Evolutionary conservation across 1,140 invertebrate species (phyloP).

Genomic region (Harlomillsia oculata): DNA sequence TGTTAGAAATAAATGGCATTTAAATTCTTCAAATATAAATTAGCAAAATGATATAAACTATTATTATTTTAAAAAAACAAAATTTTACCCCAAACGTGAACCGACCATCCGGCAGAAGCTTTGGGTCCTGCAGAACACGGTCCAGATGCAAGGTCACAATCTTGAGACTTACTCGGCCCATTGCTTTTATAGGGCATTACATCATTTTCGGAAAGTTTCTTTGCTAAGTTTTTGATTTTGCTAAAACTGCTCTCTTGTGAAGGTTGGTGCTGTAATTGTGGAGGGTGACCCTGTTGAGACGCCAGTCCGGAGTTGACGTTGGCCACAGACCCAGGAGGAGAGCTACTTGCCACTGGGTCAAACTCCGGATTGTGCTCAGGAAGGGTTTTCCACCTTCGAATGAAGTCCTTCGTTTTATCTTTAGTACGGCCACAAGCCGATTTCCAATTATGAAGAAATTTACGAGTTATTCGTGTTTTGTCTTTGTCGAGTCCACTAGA

Average conservation of each 20-base stretch:
- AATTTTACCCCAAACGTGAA: slow-evolving; percentile 36
- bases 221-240: slow-evolving; percentile 1
- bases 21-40: too few relatives aligned
- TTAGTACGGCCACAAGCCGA: slow-evolving; percentile 34
- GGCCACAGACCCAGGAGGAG: background rate
- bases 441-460: slow-evolving; percentile 34
- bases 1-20: too few relatives aligned
- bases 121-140: too few relatives aligned
- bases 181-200: background rate
- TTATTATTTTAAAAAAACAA: too few relatives aligned
- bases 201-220: slow-evolving; percentile 20
- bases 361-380: slow-evolving; percentile 35
- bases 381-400: slow-evolving; percentile 34
- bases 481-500: slow-evolving; percentile 22
- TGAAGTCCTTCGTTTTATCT: slow-evolving; percentile 34
- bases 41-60: too few relatives aligned
- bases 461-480: slow-evolving; percentile 23
- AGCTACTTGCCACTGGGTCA: slow-evolving; percentile 5
- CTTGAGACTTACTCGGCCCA: too few relatives aligned
- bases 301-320: background rate
- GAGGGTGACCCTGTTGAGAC: slow-evolving; percentile 1
- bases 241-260: background rate
- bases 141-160: too few relatives aligned
- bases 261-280: too few relatives aligned
- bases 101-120: slow-evolving; percentile 32